Evolutionary conservation across 2,888 invertebrate species (phyloP), one percentile per base, ranked within the genome.

Genomic region (Philereme transversata): DNA sequence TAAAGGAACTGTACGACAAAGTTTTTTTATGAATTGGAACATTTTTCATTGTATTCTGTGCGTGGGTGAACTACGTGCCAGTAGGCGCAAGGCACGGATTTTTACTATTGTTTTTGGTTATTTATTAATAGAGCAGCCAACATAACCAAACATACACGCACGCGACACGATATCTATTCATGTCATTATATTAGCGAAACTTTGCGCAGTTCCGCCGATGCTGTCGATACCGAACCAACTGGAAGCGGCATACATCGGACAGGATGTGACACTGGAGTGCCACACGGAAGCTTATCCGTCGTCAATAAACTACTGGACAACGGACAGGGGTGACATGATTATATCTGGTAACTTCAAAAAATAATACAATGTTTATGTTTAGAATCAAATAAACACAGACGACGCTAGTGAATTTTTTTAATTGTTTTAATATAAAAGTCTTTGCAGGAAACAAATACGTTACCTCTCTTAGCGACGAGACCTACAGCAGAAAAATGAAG

Each of bases 261-360:
- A 97, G 87, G 97, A 97, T 82, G 97, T 97, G 62, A 95, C 96
- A 47, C 90, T 98, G 68, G 97, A 97, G 87, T 98, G 98, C 83
- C 96, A 97, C 86, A 97, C 97, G 0, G 98, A 98, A 86, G 97
- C 98, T 47, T 97, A 96, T 85, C 98, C 98, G 41, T 96, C 96
- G 67, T 97, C 98, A 56, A 97, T 98, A 84, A 98, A 97, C 93
- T 98, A 98, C 86, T 98, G 98, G 98, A 97, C 97, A 43, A 97
- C 97, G 5, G 97, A 97, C 76, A 94, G 96, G 62, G 97, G 97
- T 50, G 97, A 97, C 82, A 97, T 97, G 97, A 97, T 97, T 77
- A 97, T 97, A 90, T 97, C 97, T 89, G 97, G 97, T 97, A 47
- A 22, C 22, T 22, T 3, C 22, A 22, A 1, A 22, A 2, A 22